Percentiles rank a stretch among this genome's conserved stretches.
These are phyloP conservation scores for Vollenhovia emeryi DNA, from an alignment of 1,140 invertebrate species.

Conservation along the genomic window DNA sequence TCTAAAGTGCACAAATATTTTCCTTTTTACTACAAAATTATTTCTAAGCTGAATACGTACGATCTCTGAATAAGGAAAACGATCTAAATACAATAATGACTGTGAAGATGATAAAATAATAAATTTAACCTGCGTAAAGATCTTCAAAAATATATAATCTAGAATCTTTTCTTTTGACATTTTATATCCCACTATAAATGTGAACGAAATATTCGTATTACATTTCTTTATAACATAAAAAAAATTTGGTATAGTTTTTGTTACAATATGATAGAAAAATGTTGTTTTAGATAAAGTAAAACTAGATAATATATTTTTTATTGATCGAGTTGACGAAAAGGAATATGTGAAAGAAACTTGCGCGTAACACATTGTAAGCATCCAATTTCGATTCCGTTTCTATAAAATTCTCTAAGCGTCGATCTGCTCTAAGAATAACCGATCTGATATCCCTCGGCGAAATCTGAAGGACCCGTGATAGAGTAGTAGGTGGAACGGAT, in stretches of 20 bases:
- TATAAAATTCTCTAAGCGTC: not conserved
- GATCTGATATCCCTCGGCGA: not conserved
- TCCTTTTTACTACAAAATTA: not conserved
- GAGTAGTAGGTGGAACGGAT: not conserved
- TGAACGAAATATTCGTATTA: not conserved
- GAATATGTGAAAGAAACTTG: not conserved
- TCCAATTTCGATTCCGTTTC: not conserved
- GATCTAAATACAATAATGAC: not conserved
- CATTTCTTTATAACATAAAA: not conserved
- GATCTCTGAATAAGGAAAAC: not conserved
- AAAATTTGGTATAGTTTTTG: not conserved
- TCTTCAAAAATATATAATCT: not conserved
- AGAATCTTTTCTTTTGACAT: too few relatives aligned
- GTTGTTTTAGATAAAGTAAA: not conserved
- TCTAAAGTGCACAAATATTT: not conserved
- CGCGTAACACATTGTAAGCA: not conserved
- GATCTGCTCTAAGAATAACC: slow-evolving; percentile 10
- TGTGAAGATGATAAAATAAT: not conserved
- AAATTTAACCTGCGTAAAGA: not conserved
- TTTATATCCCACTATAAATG: not conserved
- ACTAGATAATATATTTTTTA: too few relatives aligned
- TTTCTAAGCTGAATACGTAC: too few relatives aligned
- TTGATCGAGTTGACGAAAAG: not conserved
- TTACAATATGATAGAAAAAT: not conserved
- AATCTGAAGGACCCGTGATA: slow-evolving; percentile 11